Base-by-base conservation (phyloP, 2,888 invertebrate genomes). In the Andricus quercusramuli region DNA sequence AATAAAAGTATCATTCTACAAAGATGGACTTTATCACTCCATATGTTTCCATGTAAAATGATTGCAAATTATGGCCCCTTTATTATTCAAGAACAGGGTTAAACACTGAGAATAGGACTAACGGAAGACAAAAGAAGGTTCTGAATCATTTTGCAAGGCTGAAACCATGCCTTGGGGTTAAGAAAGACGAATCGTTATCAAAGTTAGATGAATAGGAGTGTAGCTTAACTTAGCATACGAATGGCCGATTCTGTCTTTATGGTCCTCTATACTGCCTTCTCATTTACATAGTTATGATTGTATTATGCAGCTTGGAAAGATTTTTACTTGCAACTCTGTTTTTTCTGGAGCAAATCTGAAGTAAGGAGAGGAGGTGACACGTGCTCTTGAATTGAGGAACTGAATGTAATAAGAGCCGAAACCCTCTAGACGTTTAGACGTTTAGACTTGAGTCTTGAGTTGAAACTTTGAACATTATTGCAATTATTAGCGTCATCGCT, bases 181-280 rank as follows among this genome's bases (percentile, higher is more conserved):
- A 32, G 29, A 51, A 74, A 74, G 51, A 32, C 70, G 74, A 70
- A 51, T 51, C 70, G 29, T 74, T 56, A 74, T 51, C 74, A 56
- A 56, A 56, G 56, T 32, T 74, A 56, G 74, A 51, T 70, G 70
- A 70, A 70, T 70, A 51, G 29, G 25, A 56, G 51, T 74, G 74
- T 5, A 51, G 47, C 51, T 70, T 70, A 51, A 70, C 47, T 70
- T 74, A 74, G 47, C 74, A 74, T 74, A 74, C n/a, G 29, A 74
- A 74, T 74, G 74, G 74, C 51, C 74, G 32, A 56, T 74, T 74
- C 51, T 32, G 74, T 56, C 74, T 74, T 74, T 74, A 74, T 74
- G 56, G n/a, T 74, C 51, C 56, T 74, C 56, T 74, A 56, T 74
- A 74, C 74, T 56, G 74, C 32, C 32, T 47, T 32, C 56, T 56